Percentiles rank a stretch among this genome's conserved stretches.
These are phyloP conservation scores for Lacerta bilineata DNA, from an alignment of 2,797 vertebrate genomes.

Conservation along the genomic window DNA sequence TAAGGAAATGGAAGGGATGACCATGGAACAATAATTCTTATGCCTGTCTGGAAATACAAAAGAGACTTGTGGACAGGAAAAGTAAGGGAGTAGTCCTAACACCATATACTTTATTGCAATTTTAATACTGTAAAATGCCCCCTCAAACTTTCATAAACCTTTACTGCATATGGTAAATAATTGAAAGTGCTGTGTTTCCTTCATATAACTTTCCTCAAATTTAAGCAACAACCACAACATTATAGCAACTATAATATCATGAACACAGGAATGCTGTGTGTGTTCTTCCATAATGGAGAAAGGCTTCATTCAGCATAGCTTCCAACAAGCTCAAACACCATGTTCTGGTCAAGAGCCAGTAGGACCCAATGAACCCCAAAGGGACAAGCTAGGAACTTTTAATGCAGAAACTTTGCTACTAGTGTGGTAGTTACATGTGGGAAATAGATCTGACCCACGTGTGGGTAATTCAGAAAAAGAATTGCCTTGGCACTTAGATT, in stretches of 20 bases:
- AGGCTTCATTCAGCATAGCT: background rate
- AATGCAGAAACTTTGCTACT: background rate
- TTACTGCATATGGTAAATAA: background rate
- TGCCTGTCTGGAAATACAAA: background rate
- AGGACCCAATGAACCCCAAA: background rate
- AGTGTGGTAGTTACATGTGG: background rate
- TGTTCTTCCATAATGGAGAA: background rate
- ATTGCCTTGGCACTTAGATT: too few relatives aligned
- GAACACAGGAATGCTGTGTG: background rate
- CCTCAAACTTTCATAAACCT: background rate
- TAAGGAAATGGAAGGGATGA: background rate
- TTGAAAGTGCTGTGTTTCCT: background rate
- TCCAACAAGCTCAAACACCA: background rate
- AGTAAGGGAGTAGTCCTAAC: background rate
- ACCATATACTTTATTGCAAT: slow-evolving; percentile 21
- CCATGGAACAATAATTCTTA: slow-evolving; percentile 26
- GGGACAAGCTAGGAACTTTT: background rate
- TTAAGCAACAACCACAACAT: background rate
- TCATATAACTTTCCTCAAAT: too few relatives aligned
- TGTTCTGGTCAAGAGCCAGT: background rate
- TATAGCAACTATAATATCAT: background rate
- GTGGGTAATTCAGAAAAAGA: too few relatives aligned
- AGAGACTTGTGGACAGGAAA: background rate
- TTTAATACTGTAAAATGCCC: background rate
- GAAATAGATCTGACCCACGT: background rate